Evolutionary conservation across 2,888 invertebrate genomes (phyloP), one percentile per base, ranked within the genome.

Genomic region (Drosophila birchii): DNA sequence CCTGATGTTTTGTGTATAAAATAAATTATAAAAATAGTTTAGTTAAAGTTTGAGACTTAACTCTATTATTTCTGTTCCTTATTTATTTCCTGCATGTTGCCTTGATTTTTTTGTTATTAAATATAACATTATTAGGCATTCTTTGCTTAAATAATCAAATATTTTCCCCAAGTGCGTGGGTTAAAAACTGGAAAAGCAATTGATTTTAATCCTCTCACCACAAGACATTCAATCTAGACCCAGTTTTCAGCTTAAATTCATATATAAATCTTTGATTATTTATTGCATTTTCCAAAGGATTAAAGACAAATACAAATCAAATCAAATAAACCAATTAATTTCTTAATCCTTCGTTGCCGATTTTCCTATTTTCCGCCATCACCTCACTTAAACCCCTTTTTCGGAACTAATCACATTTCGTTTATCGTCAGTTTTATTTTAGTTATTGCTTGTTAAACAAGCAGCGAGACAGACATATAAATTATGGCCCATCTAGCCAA

Each of bases 381-480:
- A 9, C 39, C 9, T 12, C 20, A 20, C 18, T 34, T 41, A 36
- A 20, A 53, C 47, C 32, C 14, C 54, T 47, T 67, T 67, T 45
- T 49, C 29, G 68, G 69, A 56, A 45, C 79, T 75, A 75, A 86
- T 80, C 83, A 56, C 71, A 79, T 78, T 79, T 67, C 64, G 66
- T 70, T 73, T 82, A 68, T 70, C 60, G 62, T 47, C 36, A 44
- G 60, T 45, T 70, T 56, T 73, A 67, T 63, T 70, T 51, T 76
- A 61, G 80, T 60, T 69, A 58, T 60, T 62, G 74, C 53, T 57
- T 71, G 69, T 67, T 80, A 43, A 71, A 70, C 53, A 62, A 57
- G 56, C 60, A 43, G 34, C 51, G 67, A 41, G 64, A 61, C 75
- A 86, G 83, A 83, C 83, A 81, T 67, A 82, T 84, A 84, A 86